Evolutionary conservation across 2,888 invertebrate species (phyloP).

Genomic region (Drosophila merina): DNA sequence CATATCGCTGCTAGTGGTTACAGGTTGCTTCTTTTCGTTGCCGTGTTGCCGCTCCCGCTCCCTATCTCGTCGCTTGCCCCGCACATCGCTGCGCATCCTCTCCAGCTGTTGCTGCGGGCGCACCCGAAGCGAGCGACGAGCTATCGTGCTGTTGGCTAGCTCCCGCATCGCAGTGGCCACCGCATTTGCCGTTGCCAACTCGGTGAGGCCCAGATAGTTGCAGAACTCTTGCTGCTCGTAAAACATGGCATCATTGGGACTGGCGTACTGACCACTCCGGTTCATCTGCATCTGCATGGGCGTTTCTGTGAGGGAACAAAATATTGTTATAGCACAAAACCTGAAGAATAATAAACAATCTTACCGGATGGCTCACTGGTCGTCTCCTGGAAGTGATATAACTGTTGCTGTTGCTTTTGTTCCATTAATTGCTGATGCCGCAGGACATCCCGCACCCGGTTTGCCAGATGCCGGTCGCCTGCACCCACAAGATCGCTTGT

Average conservation of each 20-base stretch:
- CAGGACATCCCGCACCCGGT: conserved; percentile 22
- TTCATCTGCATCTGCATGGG: background rate
- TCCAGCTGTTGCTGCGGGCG: conserved; percentile 76
- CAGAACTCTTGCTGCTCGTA: conserved; percentile 83
- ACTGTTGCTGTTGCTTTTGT: conserved; percentile 2
- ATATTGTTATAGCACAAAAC: background rate
- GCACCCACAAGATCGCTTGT: conserved; percentile 3
- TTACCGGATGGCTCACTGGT: conserved; percentile 7
- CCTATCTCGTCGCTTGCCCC: conserved; percentile 46
- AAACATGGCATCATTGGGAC: conserved; percentile 50
- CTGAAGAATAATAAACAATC: background rate
- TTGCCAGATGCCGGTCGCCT: conserved; percentile 13
- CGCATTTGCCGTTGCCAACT: conserved; percentile 81
- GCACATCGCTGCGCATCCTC: conserved; percentile 63
- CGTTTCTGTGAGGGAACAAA: background rate
- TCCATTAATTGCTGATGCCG: conserved; percentile 16
- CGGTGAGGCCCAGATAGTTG: conserved; percentile 82
- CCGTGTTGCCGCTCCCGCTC: conserved; percentile 28
- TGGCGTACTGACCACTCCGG: conserved; percentile 2
- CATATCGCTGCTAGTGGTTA: conserved; percentile 21
- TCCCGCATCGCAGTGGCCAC: conserved; percentile 78
- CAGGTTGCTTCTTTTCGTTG: conserved; percentile 12
- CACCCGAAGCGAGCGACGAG: conserved; percentile 79
- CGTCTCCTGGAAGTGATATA: conserved; percentile 11
- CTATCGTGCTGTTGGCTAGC: conserved; percentile 73